A percentile compares a stretch with the other conserved stretches of the same genome.
Evolutionary conservation across 2,888 invertebrate genomes (phyloP).

Genomic region (Drosophila incognita): DNA sequence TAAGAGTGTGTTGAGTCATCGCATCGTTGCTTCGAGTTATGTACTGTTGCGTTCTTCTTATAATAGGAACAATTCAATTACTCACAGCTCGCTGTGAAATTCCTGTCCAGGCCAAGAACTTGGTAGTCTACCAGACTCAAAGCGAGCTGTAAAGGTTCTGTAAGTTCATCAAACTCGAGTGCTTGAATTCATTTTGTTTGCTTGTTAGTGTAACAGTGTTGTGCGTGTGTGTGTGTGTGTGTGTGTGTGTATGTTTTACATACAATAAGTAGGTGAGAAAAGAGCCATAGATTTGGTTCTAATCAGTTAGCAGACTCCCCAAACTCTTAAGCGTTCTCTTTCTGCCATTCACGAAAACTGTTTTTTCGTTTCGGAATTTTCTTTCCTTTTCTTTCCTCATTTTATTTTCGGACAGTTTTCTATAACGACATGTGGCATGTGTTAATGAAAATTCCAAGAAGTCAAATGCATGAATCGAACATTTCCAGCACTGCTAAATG

Average conservation of each 20-base stretch:
- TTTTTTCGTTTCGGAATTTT: conserved; percentile 42
- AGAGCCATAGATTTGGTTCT: conserved; percentile 26
- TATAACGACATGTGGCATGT: conserved; percentile 68
- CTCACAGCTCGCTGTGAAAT: conserved; percentile 58
- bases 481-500: conserved; percentile 54
- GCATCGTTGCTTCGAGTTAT: conserved; percentile 13
- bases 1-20: conserved; percentile 67
- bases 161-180: conserved; percentile 76
- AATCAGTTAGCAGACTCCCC: conserved; percentile 26
- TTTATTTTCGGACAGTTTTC: conserved; percentile 59
- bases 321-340: conserved; percentile 32
- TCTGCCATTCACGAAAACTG: conserved; percentile 51
- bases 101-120: conserved; percentile 31
- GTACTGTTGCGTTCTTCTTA: conserved; percentile 38
- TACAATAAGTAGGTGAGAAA: conserved; percentile 56
- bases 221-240: conserved; percentile 29
- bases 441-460: conserved; percentile 80
- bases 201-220: conserved; percentile 74
- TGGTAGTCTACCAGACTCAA: conserved; percentile 3
- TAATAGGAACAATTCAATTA: conserved; percentile 77
- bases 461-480: conserved; percentile 51
- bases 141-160: conserved; percentile 16
- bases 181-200: conserved; percentile 52
- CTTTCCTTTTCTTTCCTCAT: conserved; percentile 23
- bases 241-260: conserved; percentile 15